These are phyloP conservation scores for Lymantria monacha DNA, from an alignment of 2,888 invertebrate species.

Conservation along the genomic window DNA sequence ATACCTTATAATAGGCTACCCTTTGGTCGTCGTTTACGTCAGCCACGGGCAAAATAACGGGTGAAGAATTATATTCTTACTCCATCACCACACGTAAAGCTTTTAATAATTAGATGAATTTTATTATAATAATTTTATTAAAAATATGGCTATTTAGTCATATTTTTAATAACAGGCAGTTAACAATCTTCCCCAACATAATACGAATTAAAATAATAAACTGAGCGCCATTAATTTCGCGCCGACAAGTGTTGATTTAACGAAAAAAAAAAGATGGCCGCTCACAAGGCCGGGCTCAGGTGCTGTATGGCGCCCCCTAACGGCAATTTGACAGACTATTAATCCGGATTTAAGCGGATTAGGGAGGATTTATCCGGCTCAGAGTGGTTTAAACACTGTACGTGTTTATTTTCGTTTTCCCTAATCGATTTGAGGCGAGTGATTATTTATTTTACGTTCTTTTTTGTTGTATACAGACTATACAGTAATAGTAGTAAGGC, in stretches of 20 bases:
- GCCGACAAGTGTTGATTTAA: conserved; percentile 31
- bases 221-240: conserved; percentile 24
- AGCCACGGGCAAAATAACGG: too few species aligned
- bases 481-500: too few species aligned
- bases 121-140: too few species aligned
- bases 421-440: conserved; percentile 18
- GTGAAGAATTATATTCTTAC: too few species aligned
- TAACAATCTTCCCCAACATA: conserved; percentile 5
- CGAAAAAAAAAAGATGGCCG: conserved; percentile 30
- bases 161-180: background rate
- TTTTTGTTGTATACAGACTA: background rate
- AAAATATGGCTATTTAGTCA: too few species aligned
- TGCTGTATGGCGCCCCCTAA: conserved; percentile 59
- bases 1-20: too few species aligned
- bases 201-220: conserved; percentile 32
- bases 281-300: conserved; percentile 51
- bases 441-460: background rate
- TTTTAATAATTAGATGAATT: too few species aligned
- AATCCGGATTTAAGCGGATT: conserved; percentile 75
- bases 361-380: conserved; percentile 58
- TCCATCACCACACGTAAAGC: too few species aligned
- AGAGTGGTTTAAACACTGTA: conserved; percentile 54
- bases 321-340: conserved; percentile 79
- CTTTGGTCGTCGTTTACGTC: too few species aligned
- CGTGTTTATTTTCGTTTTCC: conserved; percentile 24